Percentiles rank a stretch among this genome's conserved stretches.
Conservation (phyloP, 2,888 invertebrate species). For the Euphydryas editha region DNA sequence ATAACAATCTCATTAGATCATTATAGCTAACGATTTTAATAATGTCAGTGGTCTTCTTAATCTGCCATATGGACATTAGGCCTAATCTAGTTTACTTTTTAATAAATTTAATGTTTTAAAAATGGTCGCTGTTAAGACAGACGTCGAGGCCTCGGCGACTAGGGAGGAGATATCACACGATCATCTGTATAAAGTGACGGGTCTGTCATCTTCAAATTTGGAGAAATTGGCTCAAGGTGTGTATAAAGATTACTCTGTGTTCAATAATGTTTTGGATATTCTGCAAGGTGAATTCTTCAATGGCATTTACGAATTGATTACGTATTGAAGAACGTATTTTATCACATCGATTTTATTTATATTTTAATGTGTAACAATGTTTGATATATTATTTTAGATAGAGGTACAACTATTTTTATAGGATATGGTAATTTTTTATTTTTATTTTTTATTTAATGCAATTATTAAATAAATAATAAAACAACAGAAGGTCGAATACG, state of each 20-base stretch:
- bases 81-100: constrained; percentile 12
- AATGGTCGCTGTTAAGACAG: constrained; percentile 57
- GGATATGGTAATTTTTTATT: no score
- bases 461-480: no score
- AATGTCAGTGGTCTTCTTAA: constrained; percentile 31
- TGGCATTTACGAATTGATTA: neutral
- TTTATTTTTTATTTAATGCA: no score
- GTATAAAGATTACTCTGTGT: neutral
- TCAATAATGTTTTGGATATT: neutral
- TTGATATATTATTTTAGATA: no score
- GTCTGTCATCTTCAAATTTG: constrained; percentile 68
- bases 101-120: constrained; percentile 30
- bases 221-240: constrained; percentile 73
- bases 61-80: constrained; percentile 35
- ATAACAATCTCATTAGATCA: constrained; percentile 37
- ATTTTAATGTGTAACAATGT: no score
- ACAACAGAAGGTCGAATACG: no score
- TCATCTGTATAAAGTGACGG: constrained; percentile 73
- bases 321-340: neutral
- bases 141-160: constrained; percentile 52
- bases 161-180: constrained; percentile 72
- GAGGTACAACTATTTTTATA: no score
- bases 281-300: neutral
- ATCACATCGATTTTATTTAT: no score
- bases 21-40: constrained; percentile 36